Conservation (phyloP, 37 sponge, comb jelly and placozoan species). For the Cladorhizidae sp. region DNA sequence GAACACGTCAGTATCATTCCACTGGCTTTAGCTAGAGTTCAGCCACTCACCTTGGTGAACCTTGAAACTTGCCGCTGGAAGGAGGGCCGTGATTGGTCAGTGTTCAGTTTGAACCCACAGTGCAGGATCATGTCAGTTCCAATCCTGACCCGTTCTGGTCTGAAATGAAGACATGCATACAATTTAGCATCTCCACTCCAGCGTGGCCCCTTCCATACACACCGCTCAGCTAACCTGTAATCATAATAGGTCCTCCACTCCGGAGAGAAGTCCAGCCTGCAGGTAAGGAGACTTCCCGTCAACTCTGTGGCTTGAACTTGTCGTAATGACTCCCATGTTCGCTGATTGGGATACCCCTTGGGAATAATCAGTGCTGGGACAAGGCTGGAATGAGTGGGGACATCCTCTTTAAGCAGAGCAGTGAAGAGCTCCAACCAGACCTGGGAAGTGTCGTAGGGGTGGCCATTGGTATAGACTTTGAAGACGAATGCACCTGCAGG, state of each 20-base stretch:
- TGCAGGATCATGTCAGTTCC: slow-evolving; percentile 75
- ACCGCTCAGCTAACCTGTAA: slow-evolving; percentile 40
- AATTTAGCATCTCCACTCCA: not conserved
- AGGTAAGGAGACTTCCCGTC: slow-evolving; percentile 80
- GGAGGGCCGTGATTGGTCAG: slow-evolving; percentile 19
- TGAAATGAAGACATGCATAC: not conserved
- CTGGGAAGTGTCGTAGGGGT: slow-evolving; percentile 85
- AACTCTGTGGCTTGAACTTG: slow-evolving; percentile 58
- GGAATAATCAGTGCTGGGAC: slow-evolving; percentile 80
- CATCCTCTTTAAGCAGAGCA: slow-evolving; percentile 46
- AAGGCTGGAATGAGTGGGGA: not conserved
- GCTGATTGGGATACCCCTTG: slow-evolving; percentile 59
- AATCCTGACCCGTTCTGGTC: slow-evolving; percentile 71
- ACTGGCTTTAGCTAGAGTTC: not conserved
- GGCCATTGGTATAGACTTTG: slow-evolving; percentile 86
- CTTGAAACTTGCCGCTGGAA: slow-evolving; percentile 59
- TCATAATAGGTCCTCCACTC: slow-evolving; percentile 87
- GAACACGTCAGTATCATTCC: not conserved
- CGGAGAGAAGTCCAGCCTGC: slow-evolving; percentile 71
- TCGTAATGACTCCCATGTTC: slow-evolving; percentile 75
- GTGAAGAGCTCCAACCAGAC: slow-evolving; percentile 66
- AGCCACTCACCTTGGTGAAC: slow-evolving; percentile 51
- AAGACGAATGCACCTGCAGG: slow-evolving; percentile 68
- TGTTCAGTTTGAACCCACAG: slow-evolving; percentile 47
- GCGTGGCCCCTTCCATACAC: not conserved